phyloP scores from a whole-genome alignment of 2,797 vertebrate genomes.

The Crypturellus tataupa region DNA sequence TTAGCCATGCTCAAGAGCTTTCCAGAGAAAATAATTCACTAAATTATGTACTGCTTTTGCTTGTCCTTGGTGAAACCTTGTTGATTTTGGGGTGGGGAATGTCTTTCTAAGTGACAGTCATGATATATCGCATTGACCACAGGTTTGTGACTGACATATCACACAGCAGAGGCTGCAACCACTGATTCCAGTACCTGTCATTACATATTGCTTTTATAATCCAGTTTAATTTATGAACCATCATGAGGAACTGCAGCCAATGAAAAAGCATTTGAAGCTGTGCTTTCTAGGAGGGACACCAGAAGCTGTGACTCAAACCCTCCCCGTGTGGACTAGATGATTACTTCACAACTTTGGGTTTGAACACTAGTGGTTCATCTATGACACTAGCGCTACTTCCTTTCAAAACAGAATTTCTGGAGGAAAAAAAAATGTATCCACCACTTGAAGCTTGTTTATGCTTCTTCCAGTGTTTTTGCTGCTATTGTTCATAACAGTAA shows the following conservation, averaged over 20 bases:
- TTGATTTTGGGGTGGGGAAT: background rate
- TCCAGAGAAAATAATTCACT: conserved; percentile 3
- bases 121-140: background rate
- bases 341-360: background rate
- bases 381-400: background rate
- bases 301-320: background rate
- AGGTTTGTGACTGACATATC: background rate
- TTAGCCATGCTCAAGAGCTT: conserved; percentile 31
- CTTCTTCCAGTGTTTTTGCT: background rate
- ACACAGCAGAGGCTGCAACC: background rate
- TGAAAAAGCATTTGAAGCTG: background rate
- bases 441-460: fast-evolving
- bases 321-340: background rate
- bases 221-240: fast-evolving
- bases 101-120: background rate
- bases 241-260: background rate
- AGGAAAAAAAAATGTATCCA: background rate
- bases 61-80: background rate
- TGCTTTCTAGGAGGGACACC: background rate
- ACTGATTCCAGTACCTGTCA: background rate
- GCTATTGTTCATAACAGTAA: background rate
- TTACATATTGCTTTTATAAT: background rate
- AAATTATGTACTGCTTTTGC: background rate
- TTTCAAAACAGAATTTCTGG: background rate
- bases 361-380: background rate